Percentiles rank a stretch among this genome's conserved stretches.
phyloP scores from a whole-genome alignment of 2,113 vertebrate genomes.

The Carassius carassius region DNA sequence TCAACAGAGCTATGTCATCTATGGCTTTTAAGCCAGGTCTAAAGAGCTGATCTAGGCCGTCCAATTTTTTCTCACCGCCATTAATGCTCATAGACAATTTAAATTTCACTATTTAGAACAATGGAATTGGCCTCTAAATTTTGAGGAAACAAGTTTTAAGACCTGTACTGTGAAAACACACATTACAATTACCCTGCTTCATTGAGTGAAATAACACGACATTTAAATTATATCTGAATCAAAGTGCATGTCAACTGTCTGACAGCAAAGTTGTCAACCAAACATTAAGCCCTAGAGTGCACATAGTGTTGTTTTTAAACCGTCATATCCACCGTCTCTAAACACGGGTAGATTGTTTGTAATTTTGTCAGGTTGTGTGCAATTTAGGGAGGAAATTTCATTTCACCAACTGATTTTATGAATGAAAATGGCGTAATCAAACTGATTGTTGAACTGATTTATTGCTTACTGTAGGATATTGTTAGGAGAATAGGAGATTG shows the following conservation, averaged over 20 bases:
- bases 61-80: slow-evolving; percentile 37
- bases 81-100: slow-evolving; percentile 46
- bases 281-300: slow-evolving; percentile 8
- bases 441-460: background rate
- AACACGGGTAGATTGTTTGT: slow-evolving; percentile 13
- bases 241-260: background rate
- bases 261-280: slow-evolving; percentile 15
- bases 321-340: background rate
- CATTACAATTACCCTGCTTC: slow-evolving; percentile 3
- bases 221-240: slow-evolving; percentile 2
- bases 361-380: background rate
- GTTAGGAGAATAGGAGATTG: background rate
- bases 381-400: background rate
- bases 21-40: slow-evolving; percentile 30
- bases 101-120: background rate
- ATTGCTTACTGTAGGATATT: slow-evolving; percentile 6
- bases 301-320: slow-evolving; percentile 5
- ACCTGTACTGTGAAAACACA: slow-evolving; percentile 39
- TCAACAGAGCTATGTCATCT: slow-evolving; percentile 24
- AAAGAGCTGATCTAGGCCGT: slow-evolving; percentile 35
- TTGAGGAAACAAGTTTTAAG: slow-evolving; percentile 23
- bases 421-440: slow-evolving; percentile 10
- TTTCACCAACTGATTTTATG: slow-evolving; percentile 16
- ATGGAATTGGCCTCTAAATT: slow-evolving; percentile 31
- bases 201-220: background rate